Percentiles rank a stretch among this genome's conserved stretches.
These are phyloP conservation scores for Luehdorfia chinensis DNA, from an alignment of 1,140 invertebrate species.

Conservation along the genomic window DNA sequence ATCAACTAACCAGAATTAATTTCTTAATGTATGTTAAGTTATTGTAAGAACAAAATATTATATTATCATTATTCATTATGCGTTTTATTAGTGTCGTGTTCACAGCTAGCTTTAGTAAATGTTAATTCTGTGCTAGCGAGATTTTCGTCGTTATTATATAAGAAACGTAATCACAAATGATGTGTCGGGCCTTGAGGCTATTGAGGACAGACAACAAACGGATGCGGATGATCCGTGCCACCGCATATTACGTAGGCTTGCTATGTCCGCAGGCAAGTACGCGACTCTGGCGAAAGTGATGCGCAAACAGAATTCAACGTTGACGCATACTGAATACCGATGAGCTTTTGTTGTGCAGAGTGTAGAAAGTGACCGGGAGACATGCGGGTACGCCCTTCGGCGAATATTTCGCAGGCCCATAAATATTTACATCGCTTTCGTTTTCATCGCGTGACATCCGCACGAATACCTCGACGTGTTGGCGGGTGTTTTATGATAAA, in stretches of 20 bases:
- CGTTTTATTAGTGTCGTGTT: background rate
- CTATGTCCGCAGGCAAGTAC: slow-evolving; percentile 16
- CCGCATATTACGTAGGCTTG: slow-evolving; percentile 34
- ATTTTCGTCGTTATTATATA: slow-evolving; percentile 18
- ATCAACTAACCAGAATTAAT: no score
- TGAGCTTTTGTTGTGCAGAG: slow-evolving; percentile 60
- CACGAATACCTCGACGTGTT: slow-evolving; percentile 27
- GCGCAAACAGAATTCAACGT: slow-evolving; percentile 36
- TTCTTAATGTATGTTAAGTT: no score
- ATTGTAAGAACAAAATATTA: no score
- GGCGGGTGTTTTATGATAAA: slow-evolving; percentile 44
- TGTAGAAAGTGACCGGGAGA: slow-evolving; percentile 64
- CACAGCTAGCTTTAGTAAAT: slow-evolving; percentile 2
- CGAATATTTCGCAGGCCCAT: slow-evolving; percentile 63
- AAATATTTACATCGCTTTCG: slow-evolving; percentile 69
- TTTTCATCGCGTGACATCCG: slow-evolving; percentile 63
- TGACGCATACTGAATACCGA: slow-evolving; percentile 59
- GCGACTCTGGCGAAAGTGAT: slow-evolving; percentile 54
- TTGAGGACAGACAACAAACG: slow-evolving; percentile 29
- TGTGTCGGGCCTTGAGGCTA: slow-evolving; percentile 35
- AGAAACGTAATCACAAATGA: slow-evolving; percentile 28
- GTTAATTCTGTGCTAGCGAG: background rate
- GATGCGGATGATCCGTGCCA: slow-evolving; percentile 41
- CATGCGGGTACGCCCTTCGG: slow-evolving; percentile 71
- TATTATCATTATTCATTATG: no score